Conservation (phyloP, 2,888 invertebrate species). For the Macrosiphum euphorbiae region DNA sequence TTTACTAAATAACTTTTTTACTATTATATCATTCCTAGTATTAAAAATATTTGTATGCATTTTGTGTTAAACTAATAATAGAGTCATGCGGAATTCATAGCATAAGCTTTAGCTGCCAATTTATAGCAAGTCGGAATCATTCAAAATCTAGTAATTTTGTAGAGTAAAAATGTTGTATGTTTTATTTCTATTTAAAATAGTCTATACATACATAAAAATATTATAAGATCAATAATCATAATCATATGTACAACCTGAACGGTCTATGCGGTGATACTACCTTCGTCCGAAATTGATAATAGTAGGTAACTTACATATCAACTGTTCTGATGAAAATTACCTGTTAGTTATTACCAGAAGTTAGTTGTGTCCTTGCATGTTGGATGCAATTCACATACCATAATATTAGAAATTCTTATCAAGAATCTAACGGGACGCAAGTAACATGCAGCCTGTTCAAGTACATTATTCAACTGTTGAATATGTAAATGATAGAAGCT, state of each 20-base stretch:
- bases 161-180: background rate
- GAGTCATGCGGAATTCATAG: background rate
- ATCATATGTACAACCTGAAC: background rate
- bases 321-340: no score
- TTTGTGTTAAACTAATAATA: background rate
- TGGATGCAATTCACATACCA: no score
- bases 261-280: background rate
- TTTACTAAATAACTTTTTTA: conserved; percentile 24
- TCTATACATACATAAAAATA: background rate
- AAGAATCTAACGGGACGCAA: no score
- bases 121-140: background rate
- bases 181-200: background rate
- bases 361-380: no score
- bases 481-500: background rate
- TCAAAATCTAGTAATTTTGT: background rate
- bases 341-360: no score
- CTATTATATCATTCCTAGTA: background rate
- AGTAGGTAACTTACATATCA: no score
- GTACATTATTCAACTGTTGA: background rate
- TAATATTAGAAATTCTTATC: no score
- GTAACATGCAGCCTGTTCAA: background rate
- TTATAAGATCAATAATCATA: background rate
- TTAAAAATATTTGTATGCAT: background rate
- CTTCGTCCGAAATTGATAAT: no score
- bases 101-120: background rate